Evolutionary conservation across 2,113 vertebrate genomes (phyloP).

Genomic region (Poecilia latipinna): DNA sequence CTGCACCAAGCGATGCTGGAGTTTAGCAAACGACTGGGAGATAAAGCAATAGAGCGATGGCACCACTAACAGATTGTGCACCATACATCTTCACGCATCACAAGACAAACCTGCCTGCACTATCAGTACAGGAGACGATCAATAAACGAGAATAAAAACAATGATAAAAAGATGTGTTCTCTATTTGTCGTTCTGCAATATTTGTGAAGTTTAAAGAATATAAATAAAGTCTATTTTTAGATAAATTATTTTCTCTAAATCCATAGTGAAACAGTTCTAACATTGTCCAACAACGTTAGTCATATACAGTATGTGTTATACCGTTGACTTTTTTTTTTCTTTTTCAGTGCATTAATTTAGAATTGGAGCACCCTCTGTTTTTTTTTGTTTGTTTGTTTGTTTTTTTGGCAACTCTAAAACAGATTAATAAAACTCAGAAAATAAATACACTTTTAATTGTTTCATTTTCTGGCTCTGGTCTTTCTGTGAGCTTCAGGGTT

Average conservation of each 20-base stretch:
- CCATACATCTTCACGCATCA: background rate
- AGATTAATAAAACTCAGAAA: too few species aligned
- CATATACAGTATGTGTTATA: too few species aligned
- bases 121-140: background rate
- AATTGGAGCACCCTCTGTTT: background rate
- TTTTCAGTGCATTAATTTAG: background rate
- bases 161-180: background rate
- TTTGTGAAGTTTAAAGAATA: background rate
- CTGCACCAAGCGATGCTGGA: slow-evolving; percentile 37
- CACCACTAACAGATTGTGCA: background rate
- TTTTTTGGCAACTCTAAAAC: too few species aligned
- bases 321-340: too few species aligned
- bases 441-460: too few species aligned
- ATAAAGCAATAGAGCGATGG: background rate
- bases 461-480: too few species aligned
- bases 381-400: too few species aligned
- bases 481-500: too few species aligned
- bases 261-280: background rate
- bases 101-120: background rate
- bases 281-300: background rate
- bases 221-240: background rate
- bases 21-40: slow-evolving; percentile 54
- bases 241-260: background rate
- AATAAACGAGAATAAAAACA: background rate
- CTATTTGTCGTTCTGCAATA: background rate